phyloP scores from a whole-genome alignment of 2,113 vertebrate genomes.

The Pterocles gutturalis region DNA sequence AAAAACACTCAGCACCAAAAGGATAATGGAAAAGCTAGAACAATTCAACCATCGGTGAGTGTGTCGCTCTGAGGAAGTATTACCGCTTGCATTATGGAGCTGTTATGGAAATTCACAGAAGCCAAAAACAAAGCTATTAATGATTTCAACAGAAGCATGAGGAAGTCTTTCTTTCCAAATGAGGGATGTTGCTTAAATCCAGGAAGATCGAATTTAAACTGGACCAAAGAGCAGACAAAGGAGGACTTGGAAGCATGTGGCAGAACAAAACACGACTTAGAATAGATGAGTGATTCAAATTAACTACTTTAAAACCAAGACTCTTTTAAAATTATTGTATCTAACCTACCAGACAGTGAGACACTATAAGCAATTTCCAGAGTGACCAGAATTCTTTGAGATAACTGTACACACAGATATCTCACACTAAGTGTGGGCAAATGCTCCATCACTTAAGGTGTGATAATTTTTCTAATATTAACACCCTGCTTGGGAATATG shows the following conservation, averaged over 20 bases:
- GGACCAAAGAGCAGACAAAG: slow-evolving; percentile 61
- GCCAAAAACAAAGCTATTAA: slow-evolving; percentile 31
- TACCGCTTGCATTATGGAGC: neutral
- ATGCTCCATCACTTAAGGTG: neutral
- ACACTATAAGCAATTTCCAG: neutral
- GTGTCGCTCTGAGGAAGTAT: neutral
- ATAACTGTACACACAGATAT: neutral
- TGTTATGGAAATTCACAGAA: slow-evolving; percentile 41
- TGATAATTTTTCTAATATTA: neutral
- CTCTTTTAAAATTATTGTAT: neutral
- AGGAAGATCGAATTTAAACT: slow-evolving; percentile 57
- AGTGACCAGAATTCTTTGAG: neutral
- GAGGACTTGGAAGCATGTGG: neutral
- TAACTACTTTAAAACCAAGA: neutral
- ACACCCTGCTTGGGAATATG: neutral
- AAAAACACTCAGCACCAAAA: neutral
- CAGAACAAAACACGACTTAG: neutral
- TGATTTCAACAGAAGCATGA: slow-evolving; percentile 49
- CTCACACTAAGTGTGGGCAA: neutral
- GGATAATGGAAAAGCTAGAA: neutral
- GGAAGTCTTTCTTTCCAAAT: slow-evolving; percentile 57
- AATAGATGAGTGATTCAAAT: neutral
- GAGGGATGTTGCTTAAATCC: slow-evolving; percentile 52
- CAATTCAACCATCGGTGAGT: neutral
- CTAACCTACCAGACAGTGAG: neutral